Conservation (phyloP, 35 echinoderm and acorn worm genomes). For the Nesometra sesokonis region DNA sequence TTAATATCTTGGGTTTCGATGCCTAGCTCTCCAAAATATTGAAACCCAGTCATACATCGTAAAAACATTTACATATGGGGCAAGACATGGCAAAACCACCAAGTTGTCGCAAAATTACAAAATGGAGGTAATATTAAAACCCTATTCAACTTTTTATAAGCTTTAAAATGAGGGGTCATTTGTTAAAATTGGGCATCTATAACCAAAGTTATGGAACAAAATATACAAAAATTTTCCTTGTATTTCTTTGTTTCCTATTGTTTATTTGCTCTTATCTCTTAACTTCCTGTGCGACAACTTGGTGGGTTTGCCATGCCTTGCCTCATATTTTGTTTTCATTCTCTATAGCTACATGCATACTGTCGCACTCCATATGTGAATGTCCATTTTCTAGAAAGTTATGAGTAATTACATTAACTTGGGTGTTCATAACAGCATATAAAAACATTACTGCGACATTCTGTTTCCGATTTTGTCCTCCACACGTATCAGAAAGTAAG, state of each 20-base stretch:
- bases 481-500: constrained; percentile 9
- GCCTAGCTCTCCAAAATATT: constrained; percentile 33
- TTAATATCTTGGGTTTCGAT: constrained; percentile 22
- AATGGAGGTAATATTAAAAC: no score
- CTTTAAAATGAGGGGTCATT: no score
- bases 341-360: constrained; percentile 26
- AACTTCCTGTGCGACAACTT: no score
- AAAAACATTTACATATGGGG: constrained; percentile 21
- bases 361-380: constrained; percentile 32
- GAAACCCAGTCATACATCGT: constrained; percentile 44
- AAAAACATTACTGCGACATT: constrained; percentile 40
- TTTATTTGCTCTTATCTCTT: no score
- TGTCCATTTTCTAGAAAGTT: constrained; percentile 39
- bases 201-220: no score
- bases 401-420: constrained; percentile 23
- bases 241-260: no score
- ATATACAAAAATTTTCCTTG: no score
- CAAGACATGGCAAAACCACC: no score
- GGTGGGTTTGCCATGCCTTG: no score
- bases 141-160: no score
- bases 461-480: constrained; percentile 33
- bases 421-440: constrained; percentile 24
- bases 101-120: no score
- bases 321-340: neutral
- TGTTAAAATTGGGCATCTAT: no score